Conservation (phyloP, 2,888 invertebrate species). For the Cylloceria caligata region DNA sequence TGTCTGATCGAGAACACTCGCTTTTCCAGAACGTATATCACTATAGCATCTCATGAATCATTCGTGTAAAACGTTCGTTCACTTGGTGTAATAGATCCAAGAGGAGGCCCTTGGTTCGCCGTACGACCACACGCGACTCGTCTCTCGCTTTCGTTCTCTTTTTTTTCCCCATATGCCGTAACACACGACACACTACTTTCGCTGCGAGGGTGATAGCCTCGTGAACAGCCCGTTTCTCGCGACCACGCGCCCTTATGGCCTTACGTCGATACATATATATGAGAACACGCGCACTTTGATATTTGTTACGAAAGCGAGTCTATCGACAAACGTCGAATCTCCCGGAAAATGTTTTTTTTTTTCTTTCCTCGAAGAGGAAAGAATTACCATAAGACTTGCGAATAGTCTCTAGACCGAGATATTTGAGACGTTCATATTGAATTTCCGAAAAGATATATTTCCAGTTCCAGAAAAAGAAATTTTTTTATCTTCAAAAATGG, state of each 20-base stretch:
- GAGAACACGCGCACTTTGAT: neutral
- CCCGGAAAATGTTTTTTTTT: neutral
- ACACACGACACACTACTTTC: slow-evolving; percentile 12
- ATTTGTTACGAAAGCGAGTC: neutral
- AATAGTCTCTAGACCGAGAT: neutral
- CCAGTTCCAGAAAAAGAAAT: too few species aligned
- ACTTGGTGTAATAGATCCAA: slow-evolving; percentile 50
- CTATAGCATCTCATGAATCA: slow-evolving; percentile 59
- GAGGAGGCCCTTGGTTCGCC: slow-evolving; percentile 29
- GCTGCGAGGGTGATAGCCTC: slow-evolving; percentile 7
- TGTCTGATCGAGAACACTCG: slow-evolving; percentile 38
- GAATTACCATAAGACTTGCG: neutral
- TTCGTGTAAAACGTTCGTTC: slow-evolving; percentile 54
- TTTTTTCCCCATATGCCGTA: slow-evolving; percentile 14
- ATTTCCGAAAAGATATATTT: neutral
- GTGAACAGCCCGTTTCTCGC: slow-evolving; percentile 22
- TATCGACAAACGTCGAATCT: neutral
- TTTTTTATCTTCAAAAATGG: too few species aligned
- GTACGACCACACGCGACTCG: slow-evolving; percentile 50
- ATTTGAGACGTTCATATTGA: neutral
- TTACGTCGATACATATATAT: neutral
- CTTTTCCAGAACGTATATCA: slow-evolving; percentile 40
- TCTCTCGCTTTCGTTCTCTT: slow-evolving; percentile 51
- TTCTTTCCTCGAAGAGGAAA: neutral
- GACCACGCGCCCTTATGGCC: neutral